phyloP scores from a whole-genome alignment of 2,113 vertebrate genomes.

The Microcebus jonahi region DNA sequence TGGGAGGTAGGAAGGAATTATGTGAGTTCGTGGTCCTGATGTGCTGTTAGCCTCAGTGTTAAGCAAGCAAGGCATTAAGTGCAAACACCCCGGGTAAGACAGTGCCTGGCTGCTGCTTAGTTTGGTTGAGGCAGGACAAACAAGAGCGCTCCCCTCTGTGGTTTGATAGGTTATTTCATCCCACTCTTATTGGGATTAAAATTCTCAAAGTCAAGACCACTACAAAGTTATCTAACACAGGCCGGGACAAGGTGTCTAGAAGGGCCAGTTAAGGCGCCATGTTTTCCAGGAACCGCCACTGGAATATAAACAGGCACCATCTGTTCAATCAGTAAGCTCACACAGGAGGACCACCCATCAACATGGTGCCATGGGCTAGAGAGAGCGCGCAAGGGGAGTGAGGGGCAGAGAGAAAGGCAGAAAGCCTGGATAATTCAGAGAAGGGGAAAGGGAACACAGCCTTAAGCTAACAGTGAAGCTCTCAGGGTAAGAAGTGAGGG shows the following conservation, averaged over 20 bases:
- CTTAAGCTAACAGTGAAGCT: background rate
- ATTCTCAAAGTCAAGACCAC: background rate
- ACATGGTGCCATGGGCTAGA: rapidly evolving
- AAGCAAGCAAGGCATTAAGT: background rate
- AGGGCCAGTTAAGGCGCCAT: background rate
- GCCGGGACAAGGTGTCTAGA: background rate
- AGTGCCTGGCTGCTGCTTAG: background rate
- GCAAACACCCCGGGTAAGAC: background rate
- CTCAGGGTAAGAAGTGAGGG: background rate
- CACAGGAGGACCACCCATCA: background rate
- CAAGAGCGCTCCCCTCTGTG: background rate
- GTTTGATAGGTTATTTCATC: background rate
- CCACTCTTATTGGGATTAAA: background rate
- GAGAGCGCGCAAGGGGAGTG: rapidly evolving
- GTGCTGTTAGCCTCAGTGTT: background rate
- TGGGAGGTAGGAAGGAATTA: background rate
- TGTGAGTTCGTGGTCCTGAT: background rate
- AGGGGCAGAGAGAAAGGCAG: no score
- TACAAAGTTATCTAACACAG: background rate
- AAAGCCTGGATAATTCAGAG: background rate
- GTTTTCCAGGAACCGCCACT: background rate
- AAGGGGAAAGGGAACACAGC: background rate
- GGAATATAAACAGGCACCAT: background rate
- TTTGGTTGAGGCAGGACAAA: background rate
- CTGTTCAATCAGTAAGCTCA: background rate